Conservation (phyloP, 2,888 invertebrate species). For the Drosophila fungiperda region DNA sequence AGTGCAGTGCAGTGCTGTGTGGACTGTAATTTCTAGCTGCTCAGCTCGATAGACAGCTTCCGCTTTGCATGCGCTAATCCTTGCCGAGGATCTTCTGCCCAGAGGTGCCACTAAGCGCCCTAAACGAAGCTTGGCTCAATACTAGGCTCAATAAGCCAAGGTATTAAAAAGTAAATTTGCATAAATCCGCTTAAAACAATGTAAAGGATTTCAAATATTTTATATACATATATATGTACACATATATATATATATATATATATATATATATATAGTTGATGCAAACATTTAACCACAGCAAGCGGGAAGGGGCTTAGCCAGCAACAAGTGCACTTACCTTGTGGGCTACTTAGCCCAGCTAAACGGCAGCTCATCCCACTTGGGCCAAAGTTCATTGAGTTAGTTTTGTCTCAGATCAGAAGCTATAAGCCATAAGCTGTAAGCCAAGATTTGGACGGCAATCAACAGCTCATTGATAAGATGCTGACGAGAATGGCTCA, state of each 20-base stretch:
- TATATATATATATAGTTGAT: not conserved
- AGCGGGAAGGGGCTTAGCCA: not conserved
- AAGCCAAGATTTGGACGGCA: constrained; percentile 13
- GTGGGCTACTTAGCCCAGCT: constrained; percentile 42
- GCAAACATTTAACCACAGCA: not conserved
- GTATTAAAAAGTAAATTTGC: constrained; percentile 79
- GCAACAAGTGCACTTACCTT: constrained; percentile 27
- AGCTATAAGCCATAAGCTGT: constrained; percentile 9
- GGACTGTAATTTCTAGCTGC: not conserved
- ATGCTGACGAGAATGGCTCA: not conserved
- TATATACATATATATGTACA: not conserved
- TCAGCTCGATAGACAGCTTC: constrained; percentile 35
- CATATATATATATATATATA: not conserved
- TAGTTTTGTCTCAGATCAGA: constrained; percentile 45
- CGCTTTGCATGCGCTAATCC: constrained; percentile 52
- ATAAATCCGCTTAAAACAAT: constrained; percentile 67
- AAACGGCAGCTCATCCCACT: constrained; percentile 32
- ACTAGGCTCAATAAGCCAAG: constrained; percentile 69
- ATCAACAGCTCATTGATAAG: constrained; percentile 34
- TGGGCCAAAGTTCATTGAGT: constrained; percentile 56
- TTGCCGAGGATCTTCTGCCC: constrained; percentile 20
- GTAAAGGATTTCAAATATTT: constrained; percentile 41
- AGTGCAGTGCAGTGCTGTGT: not conserved
- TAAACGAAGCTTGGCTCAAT: constrained; percentile 59
- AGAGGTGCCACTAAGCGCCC: constrained; percentile 72